Evolutionary conservation across 92 coral and sea anemone species (phyloP).

Genomic region (Chrysogorgia sp.): DNA sequence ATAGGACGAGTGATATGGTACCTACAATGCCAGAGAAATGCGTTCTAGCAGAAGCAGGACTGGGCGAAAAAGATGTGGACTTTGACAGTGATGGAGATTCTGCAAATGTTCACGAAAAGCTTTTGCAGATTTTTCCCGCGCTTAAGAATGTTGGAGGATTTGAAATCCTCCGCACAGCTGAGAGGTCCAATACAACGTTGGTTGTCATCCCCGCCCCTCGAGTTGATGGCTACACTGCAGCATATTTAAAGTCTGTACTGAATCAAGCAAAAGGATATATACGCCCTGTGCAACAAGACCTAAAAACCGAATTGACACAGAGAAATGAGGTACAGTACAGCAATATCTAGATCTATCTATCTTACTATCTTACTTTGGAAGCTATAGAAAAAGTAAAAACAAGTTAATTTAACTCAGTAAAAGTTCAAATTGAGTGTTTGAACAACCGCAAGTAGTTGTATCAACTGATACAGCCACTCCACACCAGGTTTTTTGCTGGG

Average conservation of each 20-base stretch:
- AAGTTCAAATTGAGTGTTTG: no score
- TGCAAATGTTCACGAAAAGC: no score
- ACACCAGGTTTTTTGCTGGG: no score
- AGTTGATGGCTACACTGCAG: neutral
- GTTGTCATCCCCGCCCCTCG: neutral
- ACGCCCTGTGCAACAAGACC: neutral
- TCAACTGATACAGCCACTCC: no score
- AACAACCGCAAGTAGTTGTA: neutral
- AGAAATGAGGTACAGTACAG: neutral
- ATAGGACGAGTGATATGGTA: neutral
- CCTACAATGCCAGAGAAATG: slow-evolving; percentile 1
- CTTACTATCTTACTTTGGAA: no score
- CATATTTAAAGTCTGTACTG: neutral
- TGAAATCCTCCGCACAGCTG: neutral
- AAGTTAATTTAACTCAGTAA: neutral
- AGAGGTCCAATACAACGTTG: neutral
- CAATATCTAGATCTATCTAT: neutral
- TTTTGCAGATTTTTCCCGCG: neutral
- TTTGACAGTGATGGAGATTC: slow-evolving; percentile 7
- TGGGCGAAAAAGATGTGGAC: neutral
- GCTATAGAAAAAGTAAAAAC: no score
- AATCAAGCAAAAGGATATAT: neutral
- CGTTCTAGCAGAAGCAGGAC: neutral
- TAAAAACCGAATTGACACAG: neutral
- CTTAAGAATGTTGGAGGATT: neutral